Evolutionary conservation across 1,140 invertebrate genomes (phyloP), one percentile per base, ranked within the genome.

Genomic region (Geopemphigus sp.): DNA sequence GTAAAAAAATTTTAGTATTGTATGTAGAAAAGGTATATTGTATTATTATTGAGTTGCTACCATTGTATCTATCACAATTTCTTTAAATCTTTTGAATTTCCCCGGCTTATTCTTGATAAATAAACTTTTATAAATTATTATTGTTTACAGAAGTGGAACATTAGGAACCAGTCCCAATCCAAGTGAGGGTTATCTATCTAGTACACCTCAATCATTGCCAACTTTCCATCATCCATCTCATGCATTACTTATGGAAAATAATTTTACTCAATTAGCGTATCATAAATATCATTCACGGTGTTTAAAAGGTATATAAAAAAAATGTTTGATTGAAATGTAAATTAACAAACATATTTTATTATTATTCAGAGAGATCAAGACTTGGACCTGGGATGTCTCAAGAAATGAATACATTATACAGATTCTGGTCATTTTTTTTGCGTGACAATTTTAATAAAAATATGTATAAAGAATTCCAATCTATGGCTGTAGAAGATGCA

Each of bases 401-500:
- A 84, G 96, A 98, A 86, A 98, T 98, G 96, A 98, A 98, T 85
- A 98, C 96, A 0, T 88, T 98, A 1, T 98, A 96, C 88, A 89
- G 98, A 81, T 99, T 99, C 88, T 99, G 98, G 98, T 99, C 97
- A 29, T 98, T 99, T 90, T 99, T 99, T 88, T 88, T 99, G 61
- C 88, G 97, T 74, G 96, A 99, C 85, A 97, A 99, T 86, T 99
- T 98, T 87, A 99, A 99, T 87, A 91, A 93, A 83, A 97, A 93
- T 83, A 99, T 99, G 97, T 99, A 98, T 86, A 92, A 94, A 82
- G 98, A 99, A 87, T 99, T 99, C 86, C 92, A 91, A 84, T 89
- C 88, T 63, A 84, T 98, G 73, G 96, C 97, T 10, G 88, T 93
- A 74, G 97, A 99, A 87, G 98, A 99, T 89, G 94, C 96, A 0